Base-by-base conservation (phyloP, 2,888 invertebrate species). In the Dasypogon diadema region DNA sequence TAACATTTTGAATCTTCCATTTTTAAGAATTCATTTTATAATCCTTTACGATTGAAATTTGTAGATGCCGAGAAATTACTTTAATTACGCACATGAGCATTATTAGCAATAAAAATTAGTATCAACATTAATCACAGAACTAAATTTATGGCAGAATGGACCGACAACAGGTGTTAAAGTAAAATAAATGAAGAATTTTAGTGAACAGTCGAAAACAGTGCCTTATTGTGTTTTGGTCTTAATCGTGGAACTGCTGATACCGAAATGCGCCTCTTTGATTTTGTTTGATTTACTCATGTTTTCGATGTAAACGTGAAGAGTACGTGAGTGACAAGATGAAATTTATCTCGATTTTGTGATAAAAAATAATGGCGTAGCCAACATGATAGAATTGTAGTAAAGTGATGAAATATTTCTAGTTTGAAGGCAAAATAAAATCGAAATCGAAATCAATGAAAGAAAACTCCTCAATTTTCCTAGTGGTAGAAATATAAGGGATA, bases 161-260 rank as follows among this genome's bases (percentile, higher is more conserved):
- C 30, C 8, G 3, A 30, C 30, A 30, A 30, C 8, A 30, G 30
- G 3, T 30, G 30, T 30, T 5, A 3, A 30, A 5, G 3, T 30
- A 30, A 30, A 30, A 5, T 3, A 30, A 30, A 30, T 30, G n/a
- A 12, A 42, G n/a, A 42, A 12, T 12, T 42, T 30, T 30, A 30
- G 42, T 12, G 42, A 46, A n/a, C 65, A 65, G 65, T 16, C 65
- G 65, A 65, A n/a, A 14, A 46, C 26, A 48, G 65, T 65, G 65
- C 65, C 65, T 65, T 65, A 65, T 65, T 65, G 63, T 63, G 63
- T 63, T 65, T 65, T 48, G 65, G 65, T 46, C 65, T 65, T 65
- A 65, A 65, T 65, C 48, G 42, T 42, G 42, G n/a, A 42, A 12
- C 8, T 42, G n/a, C 42, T 30, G 30, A 30, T 30, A 30, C 42